These are phyloP conservation scores for Globia sparganii DNA, from an alignment of 2,888 invertebrate species.

Conservation along the genomic window DNA sequence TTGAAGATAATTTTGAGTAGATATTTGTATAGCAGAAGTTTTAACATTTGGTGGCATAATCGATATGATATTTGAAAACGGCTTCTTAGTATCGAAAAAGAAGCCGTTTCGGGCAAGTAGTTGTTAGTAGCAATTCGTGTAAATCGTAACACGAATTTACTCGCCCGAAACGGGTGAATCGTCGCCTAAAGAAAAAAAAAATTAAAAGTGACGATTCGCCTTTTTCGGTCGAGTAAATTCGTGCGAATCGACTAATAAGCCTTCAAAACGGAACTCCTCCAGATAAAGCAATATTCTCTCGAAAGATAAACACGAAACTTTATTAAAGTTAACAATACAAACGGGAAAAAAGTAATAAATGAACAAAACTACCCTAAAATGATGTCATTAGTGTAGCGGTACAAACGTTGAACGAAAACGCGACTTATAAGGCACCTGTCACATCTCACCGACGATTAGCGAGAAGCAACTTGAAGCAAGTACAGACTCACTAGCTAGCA, in stretches of 20 bases:
- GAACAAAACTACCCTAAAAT: conserved; percentile 10
- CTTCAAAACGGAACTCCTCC: no score
- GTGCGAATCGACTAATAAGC: no score
- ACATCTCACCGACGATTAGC: not conserved
- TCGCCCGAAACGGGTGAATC: no score
- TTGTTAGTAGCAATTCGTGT: no score
- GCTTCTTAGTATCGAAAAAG: no score
- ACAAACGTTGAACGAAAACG: not conserved
- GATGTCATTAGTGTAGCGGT: conserved; percentile 26
- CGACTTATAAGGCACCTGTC: not conserved
- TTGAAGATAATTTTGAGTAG: not conserved
- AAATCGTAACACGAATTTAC: no score
- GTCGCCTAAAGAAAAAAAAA: no score
- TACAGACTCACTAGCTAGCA: not conserved
- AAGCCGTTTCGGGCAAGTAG: no score
- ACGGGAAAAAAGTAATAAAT: conserved; percentile 11
- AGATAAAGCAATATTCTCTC: not conserved
- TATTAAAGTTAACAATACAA: conserved; percentile 3
- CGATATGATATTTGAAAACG: not conserved
- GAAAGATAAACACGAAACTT: not conserved
- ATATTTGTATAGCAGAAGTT: no score
- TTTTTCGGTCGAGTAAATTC: no score
- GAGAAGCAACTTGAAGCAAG: not conserved
- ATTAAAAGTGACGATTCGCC: no score
- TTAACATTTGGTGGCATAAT: not conserved